Evolutionary conservation across 2,888 invertebrate species (phyloP), one percentile per base, ranked within the genome.

Genomic region (Podabrus alpinus): DNA sequence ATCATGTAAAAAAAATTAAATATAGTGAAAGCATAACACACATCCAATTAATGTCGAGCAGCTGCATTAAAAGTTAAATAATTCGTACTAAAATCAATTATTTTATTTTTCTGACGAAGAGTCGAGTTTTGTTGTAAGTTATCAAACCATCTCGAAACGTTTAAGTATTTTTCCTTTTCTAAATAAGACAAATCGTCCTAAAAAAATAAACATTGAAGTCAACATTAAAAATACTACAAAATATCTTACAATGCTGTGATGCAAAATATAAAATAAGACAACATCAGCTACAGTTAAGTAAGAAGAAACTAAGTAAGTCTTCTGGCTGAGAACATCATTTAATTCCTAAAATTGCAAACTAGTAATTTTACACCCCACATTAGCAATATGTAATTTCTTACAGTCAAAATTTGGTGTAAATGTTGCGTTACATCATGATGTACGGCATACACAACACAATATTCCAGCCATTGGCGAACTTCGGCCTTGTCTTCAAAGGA

Each of bases 81-180:
- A 81, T 83, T 86, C 4, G 87, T 85, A 77, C 82, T 87, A 79
- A 90, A 90, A 82, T 89, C 86, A 72, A 90, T 83, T 10, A 88
- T 61, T 77, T 87, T 86, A 80, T 89, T 86, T 69, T 87, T 86
- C 74, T 88, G 88, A 71, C 92, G 89, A n/a, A 94, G 87, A 83
- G 88, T 89, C 0, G 91, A 89, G 74, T 93, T 90, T 75, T 93
- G 91, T 83, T 95, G 94, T 74, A 95, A 86, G 83, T 94, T 93
- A 84, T 92, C 93, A 79, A 91, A 93, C 95, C 95, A 95, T 80
- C 95, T 89, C 61, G 94, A 94, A 0, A 95, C 85, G 84, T 94
- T 91, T 19, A 94, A 83, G 76, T 91, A 89, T 69, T 91, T 90
- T 81, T 94, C 94, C 82, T 92, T 92, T 69, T 94, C 94, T 74